Evolutionary conservation across 2,113 vertebrate species (phyloP), one percentile per base, ranked within the genome.

Genomic region (Hippolais icterina): DNA sequence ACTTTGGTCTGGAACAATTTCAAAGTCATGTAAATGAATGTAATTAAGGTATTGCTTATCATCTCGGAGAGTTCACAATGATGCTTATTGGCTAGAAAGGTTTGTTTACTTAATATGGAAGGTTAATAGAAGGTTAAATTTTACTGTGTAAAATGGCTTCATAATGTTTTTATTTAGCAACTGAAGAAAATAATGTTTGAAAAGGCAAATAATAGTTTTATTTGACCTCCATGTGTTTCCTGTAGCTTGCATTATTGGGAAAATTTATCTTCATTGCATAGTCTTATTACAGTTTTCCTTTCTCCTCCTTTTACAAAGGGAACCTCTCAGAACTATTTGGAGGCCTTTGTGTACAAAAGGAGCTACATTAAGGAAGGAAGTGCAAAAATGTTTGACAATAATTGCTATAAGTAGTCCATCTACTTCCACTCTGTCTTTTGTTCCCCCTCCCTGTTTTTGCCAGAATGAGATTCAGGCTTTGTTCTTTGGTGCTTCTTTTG

Each of bases 21-120:
- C 98, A 98, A 97, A 98, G 98, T 98, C 98, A 98, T 98, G 98
- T 98, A 98, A 98, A 98, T 99, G 98, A 98, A 98, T 98, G 97
- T 98, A 98, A 98, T 98, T 98, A 98, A 98, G 97, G 97, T 98
- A 98, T 97, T 98, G 98, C 98, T 98, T 98, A 98, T 98, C 98
- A 97, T 98, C 97, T 92, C 91, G n/a, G 97, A 97, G 94, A 96
- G 97, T 98, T 98, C 96, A 96, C 95, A 97, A 97, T 97, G 98
- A 98, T 98, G 97, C 98, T 98, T 98, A 98, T 97, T 97, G 96
- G 97, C 95, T 97, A 97, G 98, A 98, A 98, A 98, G 94, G 93
- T 98, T 97, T 97, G 96, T 98, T 98, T 98, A 97, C 97, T 97
- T 97, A 97, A 93, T 98, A 93, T 91, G 68, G 93, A 98, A 98